These are phyloP conservation scores for Penaeus indicus DNA, from an alignment of 1,140 invertebrate species.

Conservation along the genomic window DNA sequence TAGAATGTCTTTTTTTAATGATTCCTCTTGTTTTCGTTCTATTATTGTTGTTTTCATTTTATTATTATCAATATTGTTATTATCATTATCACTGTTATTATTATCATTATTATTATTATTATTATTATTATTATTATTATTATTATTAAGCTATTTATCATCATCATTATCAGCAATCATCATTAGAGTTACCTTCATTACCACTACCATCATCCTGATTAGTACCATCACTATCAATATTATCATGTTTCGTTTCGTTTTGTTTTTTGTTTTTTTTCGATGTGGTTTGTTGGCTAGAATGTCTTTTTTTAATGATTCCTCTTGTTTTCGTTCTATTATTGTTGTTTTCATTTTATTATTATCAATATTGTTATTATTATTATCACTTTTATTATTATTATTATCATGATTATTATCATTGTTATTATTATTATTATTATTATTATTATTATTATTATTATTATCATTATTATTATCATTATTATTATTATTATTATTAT, in stretches of 20 bases:
- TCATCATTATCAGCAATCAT: too few relatives aligned
- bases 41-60: too few relatives aligned
- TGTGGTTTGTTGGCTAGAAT: too few relatives aligned
- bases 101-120: not conserved
- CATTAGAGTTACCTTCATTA: too few relatives aligned
- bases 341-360: not conserved
- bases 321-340: too few relatives aligned
- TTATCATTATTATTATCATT: not conserved
- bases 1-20: too few relatives aligned
- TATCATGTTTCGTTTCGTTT: too few relatives aligned
- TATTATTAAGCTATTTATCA: not conserved
- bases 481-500: slow-evolving; percentile 5
- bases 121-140: not conserved
- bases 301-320: too few relatives aligned
- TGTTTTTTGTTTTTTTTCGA: too few relatives aligned
- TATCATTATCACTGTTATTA: not conserved
- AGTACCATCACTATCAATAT: too few relatives aligned
- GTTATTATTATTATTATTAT: not conserved
- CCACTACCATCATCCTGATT: too few relatives aligned
- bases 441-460: slow-evolving; percentile 16
- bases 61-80: not conserved
- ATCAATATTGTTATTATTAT: not conserved
- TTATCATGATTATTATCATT: not conserved
- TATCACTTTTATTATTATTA: not conserved
- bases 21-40: too few relatives aligned